Conservation (phyloP, 2,113 vertebrate species). For the Salminus brasiliensis region DNA sequence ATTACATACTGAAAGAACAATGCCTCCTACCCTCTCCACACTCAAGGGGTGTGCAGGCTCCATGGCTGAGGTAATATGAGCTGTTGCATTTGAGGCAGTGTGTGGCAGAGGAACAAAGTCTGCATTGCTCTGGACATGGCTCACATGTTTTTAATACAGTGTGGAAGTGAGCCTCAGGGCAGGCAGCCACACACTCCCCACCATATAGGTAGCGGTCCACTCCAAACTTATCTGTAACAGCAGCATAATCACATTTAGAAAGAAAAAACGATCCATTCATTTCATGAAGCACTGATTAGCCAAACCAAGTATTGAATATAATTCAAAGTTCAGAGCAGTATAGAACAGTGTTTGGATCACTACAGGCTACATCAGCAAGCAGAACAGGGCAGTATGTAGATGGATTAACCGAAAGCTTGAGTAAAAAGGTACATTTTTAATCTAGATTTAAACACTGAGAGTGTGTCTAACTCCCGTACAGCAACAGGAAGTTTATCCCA, state of each 20-base stretch:
- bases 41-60: constrained; percentile 75
- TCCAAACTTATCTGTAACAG: constrained; percentile 79
- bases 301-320: no score
- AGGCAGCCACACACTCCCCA: constrained; percentile 80
- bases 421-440: no score
- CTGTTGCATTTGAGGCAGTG: constrained; percentile 78
- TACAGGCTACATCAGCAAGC: no score
- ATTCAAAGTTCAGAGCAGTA: no score
- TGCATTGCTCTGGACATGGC: constrained; percentile 80
- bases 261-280: no score
- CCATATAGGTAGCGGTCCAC: constrained; percentile 75
- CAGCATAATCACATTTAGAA: background rate
- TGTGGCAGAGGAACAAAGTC: constrained; percentile 72
- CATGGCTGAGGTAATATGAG: constrained; percentile 76
- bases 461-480: no score
- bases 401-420: no score
- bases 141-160: constrained; percentile 69
- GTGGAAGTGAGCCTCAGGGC: constrained; percentile 78
- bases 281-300: no score
- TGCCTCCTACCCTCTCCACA: constrained; percentile 81
- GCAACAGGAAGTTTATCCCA: no score
- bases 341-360: no score
- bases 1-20: background rate
- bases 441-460: no score
- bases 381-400: no score